Base-by-base conservation (phyloP, 2,113 vertebrate genomes). In the Lutjanus erythropterus region DNA sequence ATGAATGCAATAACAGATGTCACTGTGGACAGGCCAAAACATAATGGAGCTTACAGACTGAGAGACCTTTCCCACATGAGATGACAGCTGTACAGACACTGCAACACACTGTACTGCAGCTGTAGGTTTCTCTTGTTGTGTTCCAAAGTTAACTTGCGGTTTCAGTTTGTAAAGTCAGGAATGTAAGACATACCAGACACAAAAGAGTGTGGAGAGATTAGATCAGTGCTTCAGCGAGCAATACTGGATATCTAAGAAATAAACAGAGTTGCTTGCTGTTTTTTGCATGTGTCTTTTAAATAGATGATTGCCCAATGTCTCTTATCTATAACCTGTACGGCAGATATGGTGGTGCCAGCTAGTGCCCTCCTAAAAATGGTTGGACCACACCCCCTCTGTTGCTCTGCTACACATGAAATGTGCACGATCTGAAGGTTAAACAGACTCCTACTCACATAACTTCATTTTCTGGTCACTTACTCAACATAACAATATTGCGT, bases 121-220 rank as follows among this genome's bases (percentile, higher is more conserved):
- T 61, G 29, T 15, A 35, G 19, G 27, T 37, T 14, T 27, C 9
- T 25, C 47, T 46, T 19, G 9, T 35, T 53, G 1, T 41, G 18
- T 25, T 47, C 15, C 2, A 21, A 41, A 33, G 33, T 37, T 2
- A 29, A 21, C 29, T n/a, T 46, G 21, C 1, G 1, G 50, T 27
- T 35, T 52, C 58, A 16, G 47, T 58, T 71, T 33, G 15, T 18
- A 23, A 19, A 0, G 11, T 16, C 2, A 73, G 79, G 78, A 78
- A 85, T 79, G 66, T 47, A 49, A 75, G 23, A 52, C 33, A 64
- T 39, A 65, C n/a, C 44, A 27, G 12, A 2, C 12, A 65, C 65
- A 41, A 65, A 49, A 35, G 14, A 76, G 7, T 14, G 31, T 2
- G 1, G 18, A 39, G 15, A 50, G 52, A 70, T 9, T 15, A 0